Evolutionary conservation across 2,113 vertebrate genomes (phyloP).

Genomic region (Phocoena phocoena): DNA sequence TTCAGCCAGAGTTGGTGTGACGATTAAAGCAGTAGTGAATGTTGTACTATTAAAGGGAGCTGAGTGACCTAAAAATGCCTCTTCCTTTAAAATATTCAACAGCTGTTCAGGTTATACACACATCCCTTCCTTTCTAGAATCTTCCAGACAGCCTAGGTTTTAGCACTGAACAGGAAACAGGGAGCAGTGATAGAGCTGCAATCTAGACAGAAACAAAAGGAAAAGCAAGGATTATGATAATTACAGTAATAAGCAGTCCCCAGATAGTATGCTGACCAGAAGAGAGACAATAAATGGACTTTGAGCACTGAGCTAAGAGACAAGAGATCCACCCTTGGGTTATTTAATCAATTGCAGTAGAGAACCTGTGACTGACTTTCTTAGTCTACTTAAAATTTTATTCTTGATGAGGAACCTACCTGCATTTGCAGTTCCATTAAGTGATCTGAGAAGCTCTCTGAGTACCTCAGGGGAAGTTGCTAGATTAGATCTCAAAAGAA

Average conservation of each 20-base stretch:
- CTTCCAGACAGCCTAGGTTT: constrained; percentile 15
- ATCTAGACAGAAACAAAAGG: neutral
- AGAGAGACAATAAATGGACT: neutral
- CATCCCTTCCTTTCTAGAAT: neutral
- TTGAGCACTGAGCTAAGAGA: neutral
- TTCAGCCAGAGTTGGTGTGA: constrained; percentile 11
- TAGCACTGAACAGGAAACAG: neutral
- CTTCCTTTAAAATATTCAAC: neutral
- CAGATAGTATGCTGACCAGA: neutral
- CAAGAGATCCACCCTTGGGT: neutral
- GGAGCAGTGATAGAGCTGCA: neutral
- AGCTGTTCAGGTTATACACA: neutral
- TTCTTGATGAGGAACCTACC: constrained; percentile 10
- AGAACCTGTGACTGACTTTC: neutral
- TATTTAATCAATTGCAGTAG: neutral
- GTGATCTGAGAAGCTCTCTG: neutral
- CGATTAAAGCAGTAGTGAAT: neutral
- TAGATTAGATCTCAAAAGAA: neutral
- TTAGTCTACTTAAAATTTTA: neutral
- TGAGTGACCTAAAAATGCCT: neutral
- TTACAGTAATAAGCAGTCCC: neutral
- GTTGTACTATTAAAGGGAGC: neutral
- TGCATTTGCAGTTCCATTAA: neutral
- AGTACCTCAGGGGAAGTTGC: neutral
- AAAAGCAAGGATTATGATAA: neutral